phyloP scores from a whole-genome alignment of 1,140 invertebrate genomes.

The Orussus abietinus region DNA sequence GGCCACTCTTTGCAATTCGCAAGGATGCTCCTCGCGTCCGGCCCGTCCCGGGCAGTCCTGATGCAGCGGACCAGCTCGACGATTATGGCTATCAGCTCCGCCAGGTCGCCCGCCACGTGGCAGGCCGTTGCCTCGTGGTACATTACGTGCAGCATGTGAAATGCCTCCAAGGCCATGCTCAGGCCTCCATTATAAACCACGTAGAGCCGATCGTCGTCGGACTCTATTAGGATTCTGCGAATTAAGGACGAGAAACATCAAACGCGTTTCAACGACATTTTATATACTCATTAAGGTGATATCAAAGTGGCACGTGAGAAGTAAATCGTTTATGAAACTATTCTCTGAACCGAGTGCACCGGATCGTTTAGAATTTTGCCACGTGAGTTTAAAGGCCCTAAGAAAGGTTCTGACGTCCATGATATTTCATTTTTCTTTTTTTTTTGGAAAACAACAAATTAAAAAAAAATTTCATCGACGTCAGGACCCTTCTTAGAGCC shows the following conservation, averaged over 20 bases:
- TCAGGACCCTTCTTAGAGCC: too few species aligned
- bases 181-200: constrained; percentile 86
- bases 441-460: too few species aligned
- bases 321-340: too few species aligned
- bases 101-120: constrained; percentile 77
- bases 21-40: constrained; percentile 63
- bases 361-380: too few species aligned
- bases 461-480: not conserved
- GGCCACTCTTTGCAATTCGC: constrained; percentile 76
- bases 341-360: too few species aligned
- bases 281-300: too few species aligned
- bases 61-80: constrained; percentile 69
- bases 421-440: too few species aligned
- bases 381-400: too few species aligned
- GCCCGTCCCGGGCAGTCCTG: constrained; percentile 60
- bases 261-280: too few species aligned
- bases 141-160: constrained; percentile 88
- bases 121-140: constrained; percentile 90
- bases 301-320: too few species aligned
- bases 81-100: constrained; percentile 77
- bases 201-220: constrained; percentile 81
- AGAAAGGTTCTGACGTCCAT: too few species aligned
- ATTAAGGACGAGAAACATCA: too few species aligned
- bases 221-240: constrained; percentile 81
- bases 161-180: constrained; percentile 83